Evolutionary conservation across 2,888 invertebrate species (phyloP), one percentile per base, ranked within the genome.

Genomic region (Bimastos eiseni): DNA sequence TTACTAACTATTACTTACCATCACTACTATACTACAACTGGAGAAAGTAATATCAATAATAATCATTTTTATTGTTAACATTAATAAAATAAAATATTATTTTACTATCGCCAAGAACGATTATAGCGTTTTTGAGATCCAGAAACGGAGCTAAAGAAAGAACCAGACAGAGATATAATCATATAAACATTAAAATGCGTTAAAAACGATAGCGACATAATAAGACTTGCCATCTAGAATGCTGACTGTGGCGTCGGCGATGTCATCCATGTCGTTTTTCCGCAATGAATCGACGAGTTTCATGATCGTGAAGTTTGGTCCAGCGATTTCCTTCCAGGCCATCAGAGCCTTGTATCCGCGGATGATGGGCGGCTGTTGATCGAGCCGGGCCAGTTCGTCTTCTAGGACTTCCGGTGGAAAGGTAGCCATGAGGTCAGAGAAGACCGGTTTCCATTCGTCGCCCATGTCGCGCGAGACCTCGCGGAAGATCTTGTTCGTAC

Each of bases 381-480:
- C 90, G 30, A 90, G 37, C 84, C 11, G 30, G n/a, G 83, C 90
- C 83, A 90, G 37, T 38, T 90, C 90, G 17, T 36, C 90, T 84
- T 37, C 90, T 17, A 90, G 33, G n/a, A 38, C 37, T n/a, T 90
- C 90, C 90, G 37, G 38, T n/a, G 90, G 90, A 83, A 84, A 44
- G 19, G 30, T 1, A 17, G 84, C 84, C 36, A 86, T 34, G 38
- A 90, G 90, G 33, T 83, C 38, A 4, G 38, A 24, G 44, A 90
- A 90, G 49, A 90, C 90, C 17, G 70, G 37, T 84, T 36, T 91
- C 91, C 91, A 91, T 19, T 91, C 91, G 36, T 90, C 90, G 24
- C 91, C 91, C 88, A 91, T 86, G 55, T 70, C 88, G n/a, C 90
- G 89, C 86, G 91, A 91, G 0, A 91, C 91, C n/a, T 91, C 91